A percentile compares a stretch with the other conserved stretches of the same genome.
These are phyloP conservation scores for Charina bottae DNA, from an alignment of 2,113 vertebrate genomes.

Conservation along the genomic window DNA sequence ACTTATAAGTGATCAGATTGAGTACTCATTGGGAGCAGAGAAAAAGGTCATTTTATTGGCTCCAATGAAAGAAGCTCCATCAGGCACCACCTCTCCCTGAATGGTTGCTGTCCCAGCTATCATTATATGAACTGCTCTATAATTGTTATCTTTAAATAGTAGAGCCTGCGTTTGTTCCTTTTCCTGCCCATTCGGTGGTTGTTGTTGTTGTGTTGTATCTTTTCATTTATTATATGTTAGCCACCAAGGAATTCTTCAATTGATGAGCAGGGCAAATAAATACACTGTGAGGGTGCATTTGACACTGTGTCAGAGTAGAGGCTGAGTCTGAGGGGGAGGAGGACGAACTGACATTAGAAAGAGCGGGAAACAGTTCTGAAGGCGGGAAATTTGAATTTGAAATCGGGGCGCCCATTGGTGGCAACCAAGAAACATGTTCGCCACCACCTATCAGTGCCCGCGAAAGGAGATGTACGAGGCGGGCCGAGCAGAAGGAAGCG, in stretches of 20 bases:
- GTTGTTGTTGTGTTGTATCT: neutral
- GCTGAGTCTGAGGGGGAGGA: too few species aligned
- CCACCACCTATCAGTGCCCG: too few species aligned
- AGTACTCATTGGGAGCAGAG: neutral
- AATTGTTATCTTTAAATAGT: neutral
- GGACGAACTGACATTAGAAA: too few species aligned
- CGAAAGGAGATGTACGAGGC: too few species aligned
- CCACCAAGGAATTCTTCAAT: neutral
- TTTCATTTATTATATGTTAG: neutral
- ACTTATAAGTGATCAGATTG: neutral
- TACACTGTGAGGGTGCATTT: neutral
- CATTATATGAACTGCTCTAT: neutral
- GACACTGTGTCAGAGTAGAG: too few species aligned
- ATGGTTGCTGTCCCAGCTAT: neutral
- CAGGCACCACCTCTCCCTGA: neutral
- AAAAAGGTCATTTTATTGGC: neutral
- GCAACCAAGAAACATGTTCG: too few species aligned
- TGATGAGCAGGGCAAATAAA: neutral
- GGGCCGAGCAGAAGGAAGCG: too few species aligned
- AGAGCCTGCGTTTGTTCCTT: neutral
- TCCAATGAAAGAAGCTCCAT: neutral
- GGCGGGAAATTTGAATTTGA: too few species aligned
- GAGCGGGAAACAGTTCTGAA: too few species aligned
- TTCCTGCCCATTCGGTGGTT: neutral
- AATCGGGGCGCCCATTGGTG: too few species aligned